Percentiles rank a stretch among this genome's conserved stretches.
Evolutionary conservation across 1,140 invertebrate genomes (phyloP).

Genomic region (Paralvinella palmiformis): DNA sequence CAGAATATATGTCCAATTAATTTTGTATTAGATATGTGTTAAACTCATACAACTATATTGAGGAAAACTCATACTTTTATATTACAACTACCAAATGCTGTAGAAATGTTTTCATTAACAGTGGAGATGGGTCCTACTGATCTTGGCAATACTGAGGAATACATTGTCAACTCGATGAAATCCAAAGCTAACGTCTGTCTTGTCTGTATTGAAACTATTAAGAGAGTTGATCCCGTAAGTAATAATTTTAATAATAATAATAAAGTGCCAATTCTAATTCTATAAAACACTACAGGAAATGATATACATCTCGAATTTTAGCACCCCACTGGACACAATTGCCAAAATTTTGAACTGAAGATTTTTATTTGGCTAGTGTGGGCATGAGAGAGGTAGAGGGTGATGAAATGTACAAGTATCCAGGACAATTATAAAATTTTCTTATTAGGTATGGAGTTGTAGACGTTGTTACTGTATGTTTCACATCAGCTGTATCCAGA

Average conservation of each 20-base stretch:
- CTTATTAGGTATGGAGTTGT: conserved; percentile 81
- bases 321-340: too few relatives aligned
- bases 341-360: too few relatives aligned
- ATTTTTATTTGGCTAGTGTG: too few relatives aligned
- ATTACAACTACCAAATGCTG: not conserved
- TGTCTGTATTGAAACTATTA: conserved; percentile 85
- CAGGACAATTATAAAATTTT: too few relatives aligned
- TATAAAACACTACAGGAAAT: too few relatives aligned
- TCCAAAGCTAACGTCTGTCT: conserved; percentile 76
- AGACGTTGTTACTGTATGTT: conserved; percentile 71
- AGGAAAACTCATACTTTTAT: not conserved
- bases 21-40: too few relatives aligned
- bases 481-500: conserved; percentile 82
- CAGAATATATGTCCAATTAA: too few relatives aligned
- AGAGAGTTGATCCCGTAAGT: conserved; percentile 68
- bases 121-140: conserved; percentile 27
- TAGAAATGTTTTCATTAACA: not conserved
- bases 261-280: too few relatives aligned
- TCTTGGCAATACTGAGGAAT: conserved; percentile 60
- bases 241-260: too few relatives aligned
- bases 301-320: too few relatives aligned
- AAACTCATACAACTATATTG: not conserved
- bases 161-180: conserved; percentile 68
- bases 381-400: too few relatives aligned
- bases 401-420: too few relatives aligned